Evolutionary conservation across 2,797 vertebrate species (phyloP).

Genomic region (Cyclura pinguis): DNA sequence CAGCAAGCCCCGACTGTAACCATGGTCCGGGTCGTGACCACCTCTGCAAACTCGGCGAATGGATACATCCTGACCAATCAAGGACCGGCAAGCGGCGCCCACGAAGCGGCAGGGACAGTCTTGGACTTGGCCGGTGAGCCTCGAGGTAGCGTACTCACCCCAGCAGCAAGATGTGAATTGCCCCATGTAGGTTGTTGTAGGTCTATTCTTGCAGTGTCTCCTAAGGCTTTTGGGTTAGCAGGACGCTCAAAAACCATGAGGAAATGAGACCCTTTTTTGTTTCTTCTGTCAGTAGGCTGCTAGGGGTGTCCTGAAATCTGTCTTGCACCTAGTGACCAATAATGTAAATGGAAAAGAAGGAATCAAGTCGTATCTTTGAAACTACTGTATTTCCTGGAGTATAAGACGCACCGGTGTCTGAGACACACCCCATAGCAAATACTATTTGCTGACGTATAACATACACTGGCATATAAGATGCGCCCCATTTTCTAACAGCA

Average conservation of each 20-base stretch:
- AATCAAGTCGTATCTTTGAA: no score
- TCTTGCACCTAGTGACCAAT: background rate
- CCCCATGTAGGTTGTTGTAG: background rate
- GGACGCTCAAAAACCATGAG: background rate
- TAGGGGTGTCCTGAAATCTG: background rate
- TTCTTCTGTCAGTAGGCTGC: background rate
- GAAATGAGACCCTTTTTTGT: no score
- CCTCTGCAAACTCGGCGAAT: constrained; percentile 87
- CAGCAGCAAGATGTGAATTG: background rate
- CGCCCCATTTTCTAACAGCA: no score
- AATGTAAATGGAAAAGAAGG: no score
- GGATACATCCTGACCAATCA: constrained; percentile 89
- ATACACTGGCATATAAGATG: no score
- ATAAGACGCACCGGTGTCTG: no score
- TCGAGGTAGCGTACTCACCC: constrained; percentile 71
- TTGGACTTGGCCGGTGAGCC: constrained; percentile 81
- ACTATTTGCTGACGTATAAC: no score
- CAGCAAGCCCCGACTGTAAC: constrained; percentile 92
- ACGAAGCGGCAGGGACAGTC: constrained; percentile 80
- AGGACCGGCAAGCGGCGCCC: constrained; percentile 69
- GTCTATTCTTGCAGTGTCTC: background rate
- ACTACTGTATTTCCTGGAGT: no score
- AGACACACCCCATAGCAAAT: no score
- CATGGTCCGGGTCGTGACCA: constrained; percentile 94
- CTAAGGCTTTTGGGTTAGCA: background rate